Base-by-base conservation (phyloP, 2,888 invertebrate genomes). In the Rhagonycha fulva region DNA sequence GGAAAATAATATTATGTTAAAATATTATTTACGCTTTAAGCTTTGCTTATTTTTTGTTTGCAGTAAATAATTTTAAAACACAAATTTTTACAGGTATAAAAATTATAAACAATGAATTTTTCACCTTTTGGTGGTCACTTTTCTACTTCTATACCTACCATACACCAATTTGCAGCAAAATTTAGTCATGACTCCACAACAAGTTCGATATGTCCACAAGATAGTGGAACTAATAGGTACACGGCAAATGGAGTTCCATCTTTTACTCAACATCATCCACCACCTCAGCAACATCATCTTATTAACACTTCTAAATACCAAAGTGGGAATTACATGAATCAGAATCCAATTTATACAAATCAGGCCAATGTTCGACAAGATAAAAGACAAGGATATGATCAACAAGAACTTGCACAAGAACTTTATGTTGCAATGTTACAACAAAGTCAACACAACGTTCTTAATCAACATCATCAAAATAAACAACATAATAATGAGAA, bases 121-220 rank as follows among this genome's bases (percentile, higher is more conserved):
- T 92, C 95, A 84, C 95, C 95, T 81, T 96, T 95, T 87, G 94
- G 94, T 83, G 93, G 94, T 83, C 95, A 92, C 88, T 94, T 94
- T 86, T 93, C 94, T 83, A 91, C 93, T 81, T 91, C 93, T 82
- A 92, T 95, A 82, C 94, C 95, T 80, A 92, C 93, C 76, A 94
- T 96, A 85, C 95, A 95, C 87, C 95, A 96, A 88, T 95, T 95
- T 87, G 92, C 94, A 47, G 93, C 95, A 79, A 93, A 95, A 89
- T 90, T 93, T 78, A 84, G 91, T 88, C 85, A 91, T 88, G 88
- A 88, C 60, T 85, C 81, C 74, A 78, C 82, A 14, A 76, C 82
- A 11, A 74, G 79, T 30, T 67, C 79, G 3, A 68, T 81, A 68
- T 81, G 81, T 67, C 79, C 80, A 12, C 79, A 79, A 73, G 81